These are phyloP conservation scores for Cranoglanis bouderius DNA, from an alignment of 2,113 vertebrate species.

Conservation along the genomic window DNA sequence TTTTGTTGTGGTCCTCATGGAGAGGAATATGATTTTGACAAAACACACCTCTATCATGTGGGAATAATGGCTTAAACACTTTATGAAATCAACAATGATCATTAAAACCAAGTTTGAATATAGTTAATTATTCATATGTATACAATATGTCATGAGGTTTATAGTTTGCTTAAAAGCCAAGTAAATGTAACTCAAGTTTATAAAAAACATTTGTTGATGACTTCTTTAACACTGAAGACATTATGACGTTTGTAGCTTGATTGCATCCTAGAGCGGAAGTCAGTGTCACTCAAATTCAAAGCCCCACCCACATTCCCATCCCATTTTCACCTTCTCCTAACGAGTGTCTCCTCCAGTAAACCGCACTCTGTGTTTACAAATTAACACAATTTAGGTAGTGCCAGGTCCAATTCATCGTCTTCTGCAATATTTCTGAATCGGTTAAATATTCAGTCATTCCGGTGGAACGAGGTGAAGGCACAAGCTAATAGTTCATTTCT, in stretches of 20 bases:
- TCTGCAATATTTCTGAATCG: constrained; percentile 63
- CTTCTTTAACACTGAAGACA: background rate
- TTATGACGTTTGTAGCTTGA: background rate
- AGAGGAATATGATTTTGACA: constrained; percentile 34
- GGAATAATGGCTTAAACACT: background rate
- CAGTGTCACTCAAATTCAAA: background rate
- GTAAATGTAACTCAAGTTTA: background rate
- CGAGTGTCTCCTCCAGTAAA: constrained; percentile 57
- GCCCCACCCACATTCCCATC: background rate
- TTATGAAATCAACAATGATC: background rate
- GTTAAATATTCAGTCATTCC: constrained; percentile 65
- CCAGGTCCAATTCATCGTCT: constrained; percentile 71
- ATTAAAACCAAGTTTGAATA: background rate
- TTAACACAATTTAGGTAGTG: constrained; percentile 72
- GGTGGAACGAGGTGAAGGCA: constrained; percentile 58
- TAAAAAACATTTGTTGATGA: background rate
- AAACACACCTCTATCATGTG: background rate
- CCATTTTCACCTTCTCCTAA: constrained; percentile 51
- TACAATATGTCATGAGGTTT: background rate
- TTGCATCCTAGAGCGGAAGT: background rate
- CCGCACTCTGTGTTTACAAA: constrained; percentile 64
- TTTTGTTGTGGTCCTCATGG: background rate
- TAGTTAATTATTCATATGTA: background rate
- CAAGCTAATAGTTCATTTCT: constrained; percentile 64
- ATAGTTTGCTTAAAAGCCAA: background rate